Base-by-base conservation (phyloP, 2,797 vertebrate genomes). In the Choloepus didactylus region DNA sequence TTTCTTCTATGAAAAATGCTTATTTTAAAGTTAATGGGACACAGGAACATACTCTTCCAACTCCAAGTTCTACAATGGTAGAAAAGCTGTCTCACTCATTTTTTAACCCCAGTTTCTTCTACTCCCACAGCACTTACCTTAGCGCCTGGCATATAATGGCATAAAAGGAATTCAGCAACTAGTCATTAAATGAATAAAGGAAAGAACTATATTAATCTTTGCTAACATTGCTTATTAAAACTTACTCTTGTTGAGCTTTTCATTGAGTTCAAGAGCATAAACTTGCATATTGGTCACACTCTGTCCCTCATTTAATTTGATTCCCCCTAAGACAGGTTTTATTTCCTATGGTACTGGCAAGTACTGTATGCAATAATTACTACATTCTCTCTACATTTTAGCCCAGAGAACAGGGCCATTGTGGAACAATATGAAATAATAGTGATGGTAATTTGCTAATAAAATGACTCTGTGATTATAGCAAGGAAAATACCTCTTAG, bases 91-190 rank as follows among this genome's bases (percentile, higher is more conserved):
- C 46, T 75, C 59, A 81, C 54, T 80, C 11, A 2, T 35, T 89
- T 87, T 93, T 38, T 77, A 67, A 70, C 46, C 9, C 41, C 21
- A 82, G 46, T 64, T 64, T 38, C 46, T 76, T 86, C 69, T 70
- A 4, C 77, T 89, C 25, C 75, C 51, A n/a, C 31, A 77, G 51
- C 29, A 46, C 6, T 76, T 86, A 54, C 41, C 15, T 25, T 29
- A 35, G 2, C 59, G 81, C 25, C 44, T 49, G 60, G 21, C 31
- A 56, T 21, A 46, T 79, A 80, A 44, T 14, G 89, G 25, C 72
- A 64, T 70, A 56, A 87, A 93, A 87, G 62, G 54, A 81, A 82
- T 12, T 91, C 23, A 5, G 59, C 73, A 92, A 89, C 6, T 75
- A 72, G 14, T 64, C 46, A n/a, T 25, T 29, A 31, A 82, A 27